A percentile compares a stretch with the other conserved stretches of the same genome.
Evolutionary conservation across 2,888 invertebrate genomes (phyloP).

Genomic region (Drosophila greeni): DNA sequence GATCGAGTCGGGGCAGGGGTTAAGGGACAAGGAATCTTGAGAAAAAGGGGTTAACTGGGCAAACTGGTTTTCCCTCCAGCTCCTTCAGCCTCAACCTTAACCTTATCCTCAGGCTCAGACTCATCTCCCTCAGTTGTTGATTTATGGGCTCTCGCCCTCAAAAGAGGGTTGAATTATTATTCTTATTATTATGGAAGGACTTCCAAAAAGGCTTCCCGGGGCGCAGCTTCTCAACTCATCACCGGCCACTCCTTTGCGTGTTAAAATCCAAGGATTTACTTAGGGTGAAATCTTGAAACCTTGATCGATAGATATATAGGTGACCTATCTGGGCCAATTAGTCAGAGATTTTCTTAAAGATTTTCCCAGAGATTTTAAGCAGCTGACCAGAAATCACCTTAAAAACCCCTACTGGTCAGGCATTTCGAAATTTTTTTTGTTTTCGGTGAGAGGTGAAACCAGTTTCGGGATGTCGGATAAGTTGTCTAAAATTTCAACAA

Average conservation of each 20-base stretch:
- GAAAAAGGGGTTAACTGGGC: slow-evolving; percentile 51
- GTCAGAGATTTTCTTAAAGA: background rate
- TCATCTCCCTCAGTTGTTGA: slow-evolving; percentile 1
- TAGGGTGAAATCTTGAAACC: slow-evolving; percentile 2
- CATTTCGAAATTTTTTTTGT: slow-evolving; percentile 5
- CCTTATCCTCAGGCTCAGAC: background rate
- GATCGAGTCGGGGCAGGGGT: slow-evolving; percentile 20
- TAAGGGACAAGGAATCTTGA: slow-evolving; percentile 6
- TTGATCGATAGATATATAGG: slow-evolving; percentile 37
- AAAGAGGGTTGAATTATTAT: slow-evolving; percentile 3
- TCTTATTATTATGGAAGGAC: background rate
- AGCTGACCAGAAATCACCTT: slow-evolving; percentile 3
- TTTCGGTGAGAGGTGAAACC: slow-evolving; percentile 48
- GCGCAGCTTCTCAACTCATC: slow-evolving; percentile 18
- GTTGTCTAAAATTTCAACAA: slow-evolving; percentile 33
- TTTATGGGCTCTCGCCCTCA: slow-evolving; percentile 10
- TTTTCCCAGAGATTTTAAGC: background rate
- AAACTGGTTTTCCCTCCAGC: slow-evolving; percentile 56
- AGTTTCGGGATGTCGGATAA: slow-evolving; percentile 39
- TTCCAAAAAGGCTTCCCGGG: slow-evolving; percentile 16
- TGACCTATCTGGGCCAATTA: slow-evolving; percentile 8
- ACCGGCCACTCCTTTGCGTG: slow-evolving; percentile 60
- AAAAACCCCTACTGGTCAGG: slow-evolving; percentile 1
- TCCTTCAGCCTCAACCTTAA: background rate
- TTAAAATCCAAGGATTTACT: slow-evolving; percentile 35